phyloP scores from a whole-genome alignment of 2,113 vertebrate species.

The Caranx melampygus region DNA sequence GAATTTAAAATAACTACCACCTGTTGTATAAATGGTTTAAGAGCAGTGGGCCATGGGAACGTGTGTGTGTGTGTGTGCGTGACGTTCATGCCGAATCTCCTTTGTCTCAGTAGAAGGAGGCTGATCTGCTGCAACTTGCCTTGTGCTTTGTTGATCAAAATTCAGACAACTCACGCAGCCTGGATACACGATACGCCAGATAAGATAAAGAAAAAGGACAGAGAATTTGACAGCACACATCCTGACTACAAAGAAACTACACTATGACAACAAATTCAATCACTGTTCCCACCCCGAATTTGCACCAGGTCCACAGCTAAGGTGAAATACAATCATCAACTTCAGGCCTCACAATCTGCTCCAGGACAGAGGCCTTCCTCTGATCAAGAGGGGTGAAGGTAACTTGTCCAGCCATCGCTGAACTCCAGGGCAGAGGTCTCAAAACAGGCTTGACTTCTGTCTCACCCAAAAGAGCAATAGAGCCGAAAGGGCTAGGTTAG shows the following conservation, averaged over 20 bases:
- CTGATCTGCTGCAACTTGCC: slow-evolving; percentile 72
- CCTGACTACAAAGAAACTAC: background rate
- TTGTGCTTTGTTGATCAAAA: slow-evolving; percentile 61
- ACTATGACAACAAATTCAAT: background rate
- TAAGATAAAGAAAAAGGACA: background rate
- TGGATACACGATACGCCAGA: slow-evolving; percentile 40
- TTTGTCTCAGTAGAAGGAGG: slow-evolving; percentile 46
- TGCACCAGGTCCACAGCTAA: background rate
- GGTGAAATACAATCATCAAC: background rate
- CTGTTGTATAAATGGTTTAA: slow-evolving; percentile 37
- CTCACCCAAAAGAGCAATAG: slow-evolving; percentile 61
- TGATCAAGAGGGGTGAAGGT: slow-evolving; percentile 36
- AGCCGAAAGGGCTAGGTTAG: slow-evolving; percentile 71
- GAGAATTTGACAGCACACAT: slow-evolving; percentile 17
- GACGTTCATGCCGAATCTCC: slow-evolving; percentile 45
- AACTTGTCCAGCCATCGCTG: slow-evolving; percentile 26
- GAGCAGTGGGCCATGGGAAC: slow-evolving; percentile 33
- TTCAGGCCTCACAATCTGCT: slow-evolving; percentile 27
- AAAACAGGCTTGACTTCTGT: slow-evolving; percentile 68
- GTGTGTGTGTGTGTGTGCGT: slow-evolving; percentile 12
- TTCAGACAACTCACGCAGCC: slow-evolving; percentile 25
- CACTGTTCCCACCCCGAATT: background rate
- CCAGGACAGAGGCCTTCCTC: slow-evolving; percentile 24
- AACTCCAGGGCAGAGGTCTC: slow-evolving; percentile 58
- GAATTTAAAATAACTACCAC: slow-evolving; percentile 36